These are phyloP conservation scores for Picathartes gymnocephalus DNA, from an alignment of 2,113 vertebrate species.

Conservation along the genomic window DNA sequence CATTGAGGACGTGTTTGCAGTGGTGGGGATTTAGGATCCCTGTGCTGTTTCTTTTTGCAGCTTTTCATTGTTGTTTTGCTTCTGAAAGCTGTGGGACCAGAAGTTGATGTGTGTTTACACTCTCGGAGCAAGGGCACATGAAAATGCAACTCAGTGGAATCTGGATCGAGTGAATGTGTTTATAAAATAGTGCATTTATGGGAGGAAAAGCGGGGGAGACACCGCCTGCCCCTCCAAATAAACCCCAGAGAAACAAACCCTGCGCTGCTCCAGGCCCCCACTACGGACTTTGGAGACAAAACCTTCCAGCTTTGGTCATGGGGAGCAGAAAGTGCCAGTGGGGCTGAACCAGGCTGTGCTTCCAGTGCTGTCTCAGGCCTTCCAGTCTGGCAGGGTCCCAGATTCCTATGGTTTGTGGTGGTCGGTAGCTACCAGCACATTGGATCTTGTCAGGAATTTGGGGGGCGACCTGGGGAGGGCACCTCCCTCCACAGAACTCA, in stretches of 20 bases:
- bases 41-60: constrained; percentile 21
- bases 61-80: constrained; percentile 25
- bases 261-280: neutral
- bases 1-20: neutral
- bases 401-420: neutral
- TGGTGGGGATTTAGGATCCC: constrained; percentile 19
- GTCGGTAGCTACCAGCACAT: neutral
- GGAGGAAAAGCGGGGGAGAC: neutral
- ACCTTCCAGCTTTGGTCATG: neutral
- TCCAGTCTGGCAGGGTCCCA: neutral
- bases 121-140: neutral
- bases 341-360: neutral
- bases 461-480: neutral
- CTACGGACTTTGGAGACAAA: neutral
- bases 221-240: neutral
- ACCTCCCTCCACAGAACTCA: neutral
- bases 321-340: neutral
- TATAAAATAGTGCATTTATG: neutral
- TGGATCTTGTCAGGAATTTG: neutral
- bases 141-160: neutral
- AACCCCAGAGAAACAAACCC: neutral
- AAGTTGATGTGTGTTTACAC: neutral
- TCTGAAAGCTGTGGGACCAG: constrained; percentile 24
- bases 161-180: constrained; percentile 21
- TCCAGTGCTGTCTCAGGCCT: neutral